Evolutionary conservation across 2,113 vertebrate species (phyloP), one percentile per base, ranked within the genome.

Genomic region (Hystrix cristata): DNA sequence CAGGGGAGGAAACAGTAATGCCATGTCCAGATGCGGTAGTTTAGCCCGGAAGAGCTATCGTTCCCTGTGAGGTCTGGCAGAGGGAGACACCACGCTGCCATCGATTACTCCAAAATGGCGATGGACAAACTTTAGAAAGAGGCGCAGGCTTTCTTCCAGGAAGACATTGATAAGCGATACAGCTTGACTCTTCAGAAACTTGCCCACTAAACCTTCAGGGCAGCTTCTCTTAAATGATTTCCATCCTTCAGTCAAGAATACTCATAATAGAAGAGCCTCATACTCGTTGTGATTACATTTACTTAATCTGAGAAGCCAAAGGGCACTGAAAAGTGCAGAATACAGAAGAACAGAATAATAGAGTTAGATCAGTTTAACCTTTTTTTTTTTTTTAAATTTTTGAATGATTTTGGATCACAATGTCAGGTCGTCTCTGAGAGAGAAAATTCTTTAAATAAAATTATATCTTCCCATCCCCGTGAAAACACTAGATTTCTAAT

Each of bases 381-480:
- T 82, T 90, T 64, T 48, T 86, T 67, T 48, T 65, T 59, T 43
- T 78, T 82, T 62, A 57, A 57, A 55, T 60, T 84, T 95, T 71
- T n/a, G 46, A 62, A 89, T 88, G 74, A 79, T 91, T 94, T 91
- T 88, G 31, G 60, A 92, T 83, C 62, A 46, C 81, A 80, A 51
- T 88, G 96, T 97, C 88, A 90, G 78, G 64, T 62, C 27, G 96
- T 90, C 60, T 95, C 94, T 95, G 80, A 87, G 74, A 91, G 43
- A 95, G 57, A 95, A 96, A 97, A 96, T 92, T 11, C 91, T 21
- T 95, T 74, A 78, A 83, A 94, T 94, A 94, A 86, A 98, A 98
- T 88, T 5, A 76, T 60, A 95, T 85, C 48, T 51, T 87, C 51
- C 88, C 72, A 96, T 94, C 87, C 79, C 90, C 71, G 87, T 67